Base-by-base conservation (phyloP, 2,113 vertebrate genomes). In the Dissostichus mawsoni region DNA sequence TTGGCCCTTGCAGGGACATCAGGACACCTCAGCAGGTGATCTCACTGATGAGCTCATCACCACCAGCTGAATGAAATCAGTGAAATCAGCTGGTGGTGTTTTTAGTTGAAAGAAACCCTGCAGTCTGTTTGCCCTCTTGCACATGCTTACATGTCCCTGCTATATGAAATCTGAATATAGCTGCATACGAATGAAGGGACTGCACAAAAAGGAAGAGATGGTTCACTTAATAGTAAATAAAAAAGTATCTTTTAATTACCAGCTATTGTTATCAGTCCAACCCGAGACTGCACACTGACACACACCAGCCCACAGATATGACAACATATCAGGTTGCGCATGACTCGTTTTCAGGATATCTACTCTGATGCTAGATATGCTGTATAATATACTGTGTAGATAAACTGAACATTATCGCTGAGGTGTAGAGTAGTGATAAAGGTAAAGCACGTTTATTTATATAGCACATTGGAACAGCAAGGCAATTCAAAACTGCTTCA, bases 1-100 rank as follows among this genome's bases (percentile, higher is more conserved):
- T 66, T 18, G 2, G 17, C 47, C 14, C 18, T 8, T 17, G 9
- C 11, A 23, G 18, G 16, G 23, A 11, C 14, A 44, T 25, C 9
- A 58, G 50, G 13, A 58, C 48, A 23, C 12, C 47, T 36, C 68
- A 72, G 47, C 36, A 59, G 67, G 55, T 61, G 53, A 66, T 66
- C 59, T 53, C 61, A 8, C 55, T 45, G 29, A 57, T 44, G 11
- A 52, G 8, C 33, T 33, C 14, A 20, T 33, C 41, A 1, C 23
- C 18, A 48, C 45, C 1, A 20, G 23, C 58, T 63, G 67, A 33
- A 44, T 9, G 8, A 44, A 56, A 59, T 62, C 17, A 45, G 57
- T 7, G 48, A 52, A 47, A 65, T 44, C 52, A 65, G 51, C 25
- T 57, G 44, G 14, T 25, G 53, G 4, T 48, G 56, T n/a, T 12